Evolutionary conservation across 2,797 vertebrate genomes (phyloP).

Genomic region (Arremon aurantiirostris): DNA sequence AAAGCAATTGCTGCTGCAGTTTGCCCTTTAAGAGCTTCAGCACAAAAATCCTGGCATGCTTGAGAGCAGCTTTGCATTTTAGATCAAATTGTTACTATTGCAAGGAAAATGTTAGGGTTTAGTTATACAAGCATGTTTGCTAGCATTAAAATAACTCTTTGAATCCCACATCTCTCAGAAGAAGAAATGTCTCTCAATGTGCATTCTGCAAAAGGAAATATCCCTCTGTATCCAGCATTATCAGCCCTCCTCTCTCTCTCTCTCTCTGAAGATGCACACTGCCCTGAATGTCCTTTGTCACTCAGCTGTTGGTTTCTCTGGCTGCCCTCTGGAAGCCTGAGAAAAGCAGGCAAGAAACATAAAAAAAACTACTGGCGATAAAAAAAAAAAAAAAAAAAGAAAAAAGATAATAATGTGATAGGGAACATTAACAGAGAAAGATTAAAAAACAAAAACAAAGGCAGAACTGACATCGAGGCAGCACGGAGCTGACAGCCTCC

Average conservation of each 20-base stretch:
- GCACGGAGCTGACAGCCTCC: background rate
- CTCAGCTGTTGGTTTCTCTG: background rate
- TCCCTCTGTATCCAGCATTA: background rate
- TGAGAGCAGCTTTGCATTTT: background rate
- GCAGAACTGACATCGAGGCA: background rate
- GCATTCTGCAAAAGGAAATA: background rate
- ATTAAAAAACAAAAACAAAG: background rate
- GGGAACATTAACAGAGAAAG: background rate
- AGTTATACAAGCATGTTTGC: background rate
- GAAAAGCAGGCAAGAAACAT: background rate
- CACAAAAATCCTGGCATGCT: background rate
- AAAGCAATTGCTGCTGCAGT: background rate
- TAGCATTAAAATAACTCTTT: background rate
- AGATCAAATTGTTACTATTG: background rate
- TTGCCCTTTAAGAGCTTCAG: background rate
- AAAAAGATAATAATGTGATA: background rate
- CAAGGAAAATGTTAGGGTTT: background rate
- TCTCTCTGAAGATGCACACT: background rate
- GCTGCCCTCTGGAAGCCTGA: background rate
- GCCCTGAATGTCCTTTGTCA: background rate
- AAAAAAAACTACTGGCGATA: background rate
- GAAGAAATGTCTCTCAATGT: accelerated
- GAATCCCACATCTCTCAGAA: background rate
- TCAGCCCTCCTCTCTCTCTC: background rate
- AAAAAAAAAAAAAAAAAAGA: background rate